phyloP scores from a whole-genome alignment of 2,797 vertebrate species.

The Pangasius larnaudii region DNA sequence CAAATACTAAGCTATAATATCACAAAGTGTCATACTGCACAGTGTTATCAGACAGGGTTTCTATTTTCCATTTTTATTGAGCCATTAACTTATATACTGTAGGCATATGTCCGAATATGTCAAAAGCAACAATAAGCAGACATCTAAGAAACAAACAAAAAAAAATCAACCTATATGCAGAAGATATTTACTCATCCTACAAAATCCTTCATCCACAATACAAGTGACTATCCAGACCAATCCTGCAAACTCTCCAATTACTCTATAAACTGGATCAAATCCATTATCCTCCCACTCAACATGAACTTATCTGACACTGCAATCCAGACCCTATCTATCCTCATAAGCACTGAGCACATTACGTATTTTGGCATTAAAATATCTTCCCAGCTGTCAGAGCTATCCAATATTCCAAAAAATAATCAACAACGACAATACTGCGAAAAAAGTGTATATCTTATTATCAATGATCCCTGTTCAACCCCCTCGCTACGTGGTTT shows the following conservation, averaged over 20 bases:
- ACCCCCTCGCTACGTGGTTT: background rate
- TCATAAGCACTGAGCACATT: background rate
- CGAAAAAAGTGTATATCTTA: background rate
- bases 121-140: background rate
- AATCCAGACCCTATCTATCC: background rate
- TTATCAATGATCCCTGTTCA: background rate
- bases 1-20: background rate
- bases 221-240: background rate
- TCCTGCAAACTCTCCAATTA: background rate
- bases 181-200: background rate
- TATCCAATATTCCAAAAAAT: background rate
- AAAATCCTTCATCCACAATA: background rate
- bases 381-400: background rate
- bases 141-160: background rate
- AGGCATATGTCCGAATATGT: background rate
- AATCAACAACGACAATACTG: background rate
- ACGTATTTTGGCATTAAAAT: background rate
- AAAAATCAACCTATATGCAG: background rate
- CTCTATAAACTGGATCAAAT: conserved; percentile 9
- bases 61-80: background rate
- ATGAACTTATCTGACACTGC: background rate
- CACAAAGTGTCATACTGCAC: background rate
- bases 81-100: background rate
- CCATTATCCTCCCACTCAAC: background rate
- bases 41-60: background rate